These are phyloP conservation scores for Lacerta bilineata DNA, from an alignment of 2,797 vertebrate species.

Conservation along the genomic window DNA sequence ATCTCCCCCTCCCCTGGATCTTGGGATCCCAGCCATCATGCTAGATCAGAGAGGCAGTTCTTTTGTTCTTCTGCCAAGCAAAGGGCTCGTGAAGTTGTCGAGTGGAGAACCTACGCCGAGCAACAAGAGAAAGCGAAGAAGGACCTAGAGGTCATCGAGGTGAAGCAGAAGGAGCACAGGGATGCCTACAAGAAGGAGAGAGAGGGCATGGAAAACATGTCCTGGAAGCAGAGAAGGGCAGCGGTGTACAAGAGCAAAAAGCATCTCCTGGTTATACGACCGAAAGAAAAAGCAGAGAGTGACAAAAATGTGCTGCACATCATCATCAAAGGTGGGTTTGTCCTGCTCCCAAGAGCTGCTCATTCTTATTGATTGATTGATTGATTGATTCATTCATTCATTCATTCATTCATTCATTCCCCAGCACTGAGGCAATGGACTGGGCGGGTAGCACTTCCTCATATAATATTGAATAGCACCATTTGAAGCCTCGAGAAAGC, in stretches of 20 bases:
- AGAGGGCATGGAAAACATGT: slow-evolving; percentile 81
- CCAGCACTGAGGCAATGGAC: not conserved
- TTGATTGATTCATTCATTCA: too few species aligned
- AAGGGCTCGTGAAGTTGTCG: slow-evolving; percentile 90
- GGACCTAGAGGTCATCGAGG: slow-evolving; percentile 83
- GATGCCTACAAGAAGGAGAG: slow-evolving; percentile 81
- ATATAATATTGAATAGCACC: not conserved
- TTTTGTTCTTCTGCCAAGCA: slow-evolving; percentile 76
- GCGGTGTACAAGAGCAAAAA: slow-evolving; percentile 82
- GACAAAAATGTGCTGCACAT: slow-evolving; percentile 79
- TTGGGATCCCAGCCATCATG: not conserved
- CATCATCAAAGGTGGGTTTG: slow-evolving; percentile 89
- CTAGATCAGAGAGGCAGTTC: not conserved
- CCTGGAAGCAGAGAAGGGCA: slow-evolving; percentile 85
- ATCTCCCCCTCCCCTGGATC: not conserved
- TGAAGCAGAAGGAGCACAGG: slow-evolving; percentile 86
- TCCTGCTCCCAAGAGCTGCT: not conserved
- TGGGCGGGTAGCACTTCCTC: not conserved
- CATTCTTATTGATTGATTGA: too few species aligned
- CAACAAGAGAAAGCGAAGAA: slow-evolving; percentile 83
- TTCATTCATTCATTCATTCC: not conserved
- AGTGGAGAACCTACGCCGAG: slow-evolving; percentile 87
- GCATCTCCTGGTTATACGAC: slow-evolving; percentile 61
- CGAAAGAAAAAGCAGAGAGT: slow-evolving; percentile 80
- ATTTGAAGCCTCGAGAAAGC: not conserved